These are phyloP conservation scores for Paratrypauchen microcephalus DNA, from an alignment of 2,797 vertebrate genomes.

Conservation along the genomic window DNA sequence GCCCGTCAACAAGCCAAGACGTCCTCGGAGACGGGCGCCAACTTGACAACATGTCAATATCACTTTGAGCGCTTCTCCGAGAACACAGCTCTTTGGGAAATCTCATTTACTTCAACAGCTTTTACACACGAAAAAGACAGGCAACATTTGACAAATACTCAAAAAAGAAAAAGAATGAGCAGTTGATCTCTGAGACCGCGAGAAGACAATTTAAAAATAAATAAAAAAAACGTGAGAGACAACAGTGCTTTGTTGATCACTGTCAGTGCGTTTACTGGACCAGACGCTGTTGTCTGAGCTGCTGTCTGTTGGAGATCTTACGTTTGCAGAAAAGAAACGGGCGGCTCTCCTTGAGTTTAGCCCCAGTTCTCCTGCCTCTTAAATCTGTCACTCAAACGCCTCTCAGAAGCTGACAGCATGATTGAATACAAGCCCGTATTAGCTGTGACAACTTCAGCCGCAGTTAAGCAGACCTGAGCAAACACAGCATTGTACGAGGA, in stretches of 20 bases:
- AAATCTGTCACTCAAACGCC: slow-evolving; percentile 76
- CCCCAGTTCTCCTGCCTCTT: slow-evolving; percentile 73
- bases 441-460: slow-evolving; percentile 76
- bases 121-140: slow-evolving; percentile 57
- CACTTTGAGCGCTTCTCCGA: slow-evolving; percentile 77
- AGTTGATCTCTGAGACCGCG: slow-evolving; percentile 79
- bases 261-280: slow-evolving; percentile 80
- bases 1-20: slow-evolving; percentile 77
- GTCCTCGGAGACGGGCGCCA: slow-evolving; percentile 76
- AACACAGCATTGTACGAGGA: slow-evolving; percentile 53
- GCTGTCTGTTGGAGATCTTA: slow-evolving; percentile 74
- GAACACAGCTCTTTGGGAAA: slow-evolving; percentile 79
- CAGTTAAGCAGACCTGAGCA: slow-evolving; percentile 72
- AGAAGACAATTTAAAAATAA: slow-evolving; percentile 62
- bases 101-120: slow-evolving; percentile 78
- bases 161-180: slow-evolving; percentile 40
- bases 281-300: slow-evolving; percentile 77
- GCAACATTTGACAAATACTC: slow-evolving; percentile 65
- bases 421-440: slow-evolving; percentile 79
- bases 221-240: slow-evolving; percentile 51
- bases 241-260: slow-evolving; percentile 84
- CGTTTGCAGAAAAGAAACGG: slow-evolving; percentile 58
- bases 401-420: slow-evolving; percentile 79
- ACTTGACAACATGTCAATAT: slow-evolving; percentile 86
- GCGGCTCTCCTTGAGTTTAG: slow-evolving; percentile 73